Evolutionary conservation across 2,797 vertebrate genomes (phyloP).

Genomic region (Megalops cyprinoides): DNA sequence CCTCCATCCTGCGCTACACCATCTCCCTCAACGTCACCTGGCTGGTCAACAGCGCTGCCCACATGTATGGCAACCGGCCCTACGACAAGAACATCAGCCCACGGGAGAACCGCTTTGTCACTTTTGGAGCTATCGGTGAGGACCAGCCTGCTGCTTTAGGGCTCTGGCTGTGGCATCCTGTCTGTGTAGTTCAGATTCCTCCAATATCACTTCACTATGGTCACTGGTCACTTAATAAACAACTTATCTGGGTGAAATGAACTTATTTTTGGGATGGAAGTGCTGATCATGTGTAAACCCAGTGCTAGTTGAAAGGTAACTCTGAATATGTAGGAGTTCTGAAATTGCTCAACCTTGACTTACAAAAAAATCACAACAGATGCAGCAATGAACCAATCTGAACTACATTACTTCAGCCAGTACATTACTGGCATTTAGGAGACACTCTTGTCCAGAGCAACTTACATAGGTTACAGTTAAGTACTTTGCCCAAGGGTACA

Average conservation of each 20-base stretch:
- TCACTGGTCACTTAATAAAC: neutral
- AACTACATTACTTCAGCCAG: no score
- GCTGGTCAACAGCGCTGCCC: conserved; percentile 79
- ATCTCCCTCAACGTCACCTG: conserved; percentile 75
- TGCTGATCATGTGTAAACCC: neutral
- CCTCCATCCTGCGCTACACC: conserved; percentile 76
- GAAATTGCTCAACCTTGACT: neutral
- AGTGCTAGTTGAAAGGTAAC: neutral
- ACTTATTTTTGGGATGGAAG: neutral
- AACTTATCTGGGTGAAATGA: neutral
- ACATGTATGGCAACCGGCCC: conserved; percentile 79
- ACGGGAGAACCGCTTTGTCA: conserved; percentile 73
- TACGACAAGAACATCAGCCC: conserved; percentile 77
- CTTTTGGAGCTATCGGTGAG: conserved; percentile 77
- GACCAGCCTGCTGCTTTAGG: neutral
- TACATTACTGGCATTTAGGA: no score
- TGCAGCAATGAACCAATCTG: no score
- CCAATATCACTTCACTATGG: neutral
- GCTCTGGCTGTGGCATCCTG: neutral
- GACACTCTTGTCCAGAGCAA: no score
- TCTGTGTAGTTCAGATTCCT: neutral
- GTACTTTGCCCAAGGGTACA: no score
- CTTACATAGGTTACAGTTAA: no score
- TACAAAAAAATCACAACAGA: neutral
- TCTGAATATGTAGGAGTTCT: neutral